A percentile compares a stretch with the other conserved stretches of the same genome.
Conservation (phyloP, 2,113 vertebrate genomes). For the Lathamus discolor region DNA sequence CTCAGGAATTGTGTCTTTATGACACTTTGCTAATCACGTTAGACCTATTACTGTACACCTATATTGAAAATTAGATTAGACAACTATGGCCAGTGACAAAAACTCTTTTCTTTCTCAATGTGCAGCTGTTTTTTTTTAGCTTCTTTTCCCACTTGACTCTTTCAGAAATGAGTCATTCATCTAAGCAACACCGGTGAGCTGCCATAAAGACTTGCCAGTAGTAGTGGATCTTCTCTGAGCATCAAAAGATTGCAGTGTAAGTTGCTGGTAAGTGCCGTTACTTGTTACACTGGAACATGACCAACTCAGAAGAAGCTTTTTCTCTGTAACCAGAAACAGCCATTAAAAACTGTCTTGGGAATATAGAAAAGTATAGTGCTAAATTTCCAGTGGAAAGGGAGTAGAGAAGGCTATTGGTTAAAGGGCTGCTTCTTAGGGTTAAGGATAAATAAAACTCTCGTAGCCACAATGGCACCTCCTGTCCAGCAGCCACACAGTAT, state of each 20-base stretch:
- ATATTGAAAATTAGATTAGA: conserved; percentile 67
- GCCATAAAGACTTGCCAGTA: neutral
- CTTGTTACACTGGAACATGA: conserved; percentile 38
- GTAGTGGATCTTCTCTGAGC: conserved; percentile 50
- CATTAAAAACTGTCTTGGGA: conserved; percentile 63
- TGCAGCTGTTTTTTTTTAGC: neutral
- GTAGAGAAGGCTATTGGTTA: conserved; percentile 52
- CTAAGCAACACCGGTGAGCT: neutral
- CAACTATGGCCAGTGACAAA: conserved; percentile 41
- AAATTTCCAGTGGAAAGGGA: conserved; percentile 65
- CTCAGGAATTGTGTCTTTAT: conserved; percentile 52
- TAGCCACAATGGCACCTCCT: conserved; percentile 66
- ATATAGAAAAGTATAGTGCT: conserved; percentile 47
- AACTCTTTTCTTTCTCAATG: conserved; percentile 31
- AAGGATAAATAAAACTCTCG: conserved; percentile 63
- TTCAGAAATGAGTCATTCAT: conserved; percentile 33
- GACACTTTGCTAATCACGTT: conserved; percentile 49
- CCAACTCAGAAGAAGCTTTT: conserved; percentile 51
- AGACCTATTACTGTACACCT: conserved; percentile 54
- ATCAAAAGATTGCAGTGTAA: conserved; percentile 39
- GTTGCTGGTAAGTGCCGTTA: conserved; percentile 37
- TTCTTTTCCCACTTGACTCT: neutral
- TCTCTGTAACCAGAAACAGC: conserved; percentile 47
- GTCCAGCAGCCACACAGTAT: conserved; percentile 52
- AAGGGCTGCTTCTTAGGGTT: conserved; percentile 35